Conservation (phyloP, 2,113 vertebrate genomes). For the Spea multiplicata region DNA sequence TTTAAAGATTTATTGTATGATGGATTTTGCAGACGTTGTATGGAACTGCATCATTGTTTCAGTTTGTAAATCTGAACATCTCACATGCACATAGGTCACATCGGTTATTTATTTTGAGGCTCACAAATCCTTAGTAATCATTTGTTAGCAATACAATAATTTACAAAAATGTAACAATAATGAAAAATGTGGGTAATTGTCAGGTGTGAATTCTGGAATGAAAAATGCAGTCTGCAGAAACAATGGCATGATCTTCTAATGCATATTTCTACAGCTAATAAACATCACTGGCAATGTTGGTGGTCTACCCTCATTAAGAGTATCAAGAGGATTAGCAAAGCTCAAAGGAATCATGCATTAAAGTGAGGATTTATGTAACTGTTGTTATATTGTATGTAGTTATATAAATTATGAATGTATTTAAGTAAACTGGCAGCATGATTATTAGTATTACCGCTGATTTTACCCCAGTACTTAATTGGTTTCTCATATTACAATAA, state of each 20-base stretch:
- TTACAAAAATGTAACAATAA: not conserved
- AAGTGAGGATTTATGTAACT: no score
- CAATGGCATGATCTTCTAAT: not conserved
- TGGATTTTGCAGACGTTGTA: constrained; percentile 61
- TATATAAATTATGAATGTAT: no score
- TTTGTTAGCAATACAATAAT: not conserved
- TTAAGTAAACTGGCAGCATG: no score
- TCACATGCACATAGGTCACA: constrained; percentile 73
- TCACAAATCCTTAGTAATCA: not conserved
- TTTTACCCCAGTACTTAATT: no score
- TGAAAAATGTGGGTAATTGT: not conserved
- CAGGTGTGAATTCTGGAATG: not conserved
- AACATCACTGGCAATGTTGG: not conserved
- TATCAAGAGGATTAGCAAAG: no score
- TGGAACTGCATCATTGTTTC: constrained; percentile 68
- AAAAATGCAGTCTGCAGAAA: not conserved
- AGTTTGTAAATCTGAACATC: constrained; percentile 72
- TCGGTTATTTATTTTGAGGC: constrained; percentile 71
- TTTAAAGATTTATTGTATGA: constrained; percentile 68
- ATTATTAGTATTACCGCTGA: no score
- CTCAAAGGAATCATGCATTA: no score
- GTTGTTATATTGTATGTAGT: no score
- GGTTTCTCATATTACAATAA: no score
- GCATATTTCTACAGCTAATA: not conserved
- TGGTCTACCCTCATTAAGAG: not conserved